Conservation (phyloP, 1,140 invertebrate species). For the Geopemphigus sp. region DNA sequence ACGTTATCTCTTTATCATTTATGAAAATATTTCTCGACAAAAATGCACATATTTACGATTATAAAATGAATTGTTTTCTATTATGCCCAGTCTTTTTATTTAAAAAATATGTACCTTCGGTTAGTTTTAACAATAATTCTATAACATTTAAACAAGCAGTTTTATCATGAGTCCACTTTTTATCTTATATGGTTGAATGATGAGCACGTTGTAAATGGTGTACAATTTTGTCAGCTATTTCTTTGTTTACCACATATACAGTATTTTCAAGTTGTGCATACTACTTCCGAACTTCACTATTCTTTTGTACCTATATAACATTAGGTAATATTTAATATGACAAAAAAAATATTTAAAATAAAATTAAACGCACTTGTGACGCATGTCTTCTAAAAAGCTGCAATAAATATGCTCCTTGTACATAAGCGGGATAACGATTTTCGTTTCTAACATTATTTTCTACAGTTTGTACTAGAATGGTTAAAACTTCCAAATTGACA, state of each 20-base stretch:
- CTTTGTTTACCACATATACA: slow-evolving; percentile 62
- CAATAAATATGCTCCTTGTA: slow-evolving; percentile 62
- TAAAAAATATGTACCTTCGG: slow-evolving; percentile 53
- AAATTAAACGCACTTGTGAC: slow-evolving; percentile 58
- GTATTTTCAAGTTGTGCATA: slow-evolving; percentile 71
- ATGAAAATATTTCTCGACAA: too few relatives aligned
- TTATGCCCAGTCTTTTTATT: too few relatives aligned
- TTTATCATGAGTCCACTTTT: slow-evolving; percentile 63
- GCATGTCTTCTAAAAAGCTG: slow-evolving; percentile 82
- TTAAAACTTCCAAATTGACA: slow-evolving; percentile 74
- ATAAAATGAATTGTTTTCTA: too few relatives aligned
- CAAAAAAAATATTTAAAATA: background rate
- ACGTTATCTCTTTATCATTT: too few relatives aligned
- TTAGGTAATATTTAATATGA: background rate
- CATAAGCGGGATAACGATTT: slow-evolving; percentile 43
- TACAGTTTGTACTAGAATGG: slow-evolving; percentile 72
- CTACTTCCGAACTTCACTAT: slow-evolving; percentile 73
- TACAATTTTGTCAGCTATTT: slow-evolving; percentile 65
- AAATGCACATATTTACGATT: too few relatives aligned
- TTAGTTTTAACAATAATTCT: slow-evolving; percentile 57
- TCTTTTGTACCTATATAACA: slow-evolving; percentile 59
- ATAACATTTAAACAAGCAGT: slow-evolving; percentile 58
- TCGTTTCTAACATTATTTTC: slow-evolving; percentile 59
- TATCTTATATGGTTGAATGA: slow-evolving; percentile 56
- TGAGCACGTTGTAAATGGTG: slow-evolving; percentile 61